Evolutionary conservation across 2,113 vertebrate species (phyloP).

Genomic region (Anarrhichthys ocellatus): DNA sequence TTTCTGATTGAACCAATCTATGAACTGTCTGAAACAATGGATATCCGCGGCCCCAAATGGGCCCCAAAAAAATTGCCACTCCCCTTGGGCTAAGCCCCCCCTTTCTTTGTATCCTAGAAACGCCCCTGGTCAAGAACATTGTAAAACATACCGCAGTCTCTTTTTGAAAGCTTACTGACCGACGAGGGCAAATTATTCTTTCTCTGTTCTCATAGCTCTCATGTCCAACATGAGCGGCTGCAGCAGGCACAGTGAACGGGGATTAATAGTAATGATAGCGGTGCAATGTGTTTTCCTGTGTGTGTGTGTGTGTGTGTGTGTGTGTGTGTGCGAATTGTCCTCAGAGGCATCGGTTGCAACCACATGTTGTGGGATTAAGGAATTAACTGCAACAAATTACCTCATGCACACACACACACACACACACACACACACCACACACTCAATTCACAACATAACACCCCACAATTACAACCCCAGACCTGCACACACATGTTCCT

Average conservation of each 20-base stretch:
- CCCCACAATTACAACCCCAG: conserved; percentile 25
- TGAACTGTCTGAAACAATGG: too few species aligned
- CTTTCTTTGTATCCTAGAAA: too few species aligned
- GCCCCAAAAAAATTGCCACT: too few species aligned
- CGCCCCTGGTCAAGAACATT: not conserved
- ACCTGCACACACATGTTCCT: conserved; percentile 40
- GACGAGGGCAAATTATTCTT: conserved; percentile 7
- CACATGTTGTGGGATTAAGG: conserved; percentile 62
- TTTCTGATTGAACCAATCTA: too few species aligned
- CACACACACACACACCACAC: not conserved
- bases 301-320: conserved; percentile 20
- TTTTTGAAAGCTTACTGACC: not conserved
- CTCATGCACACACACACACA: conserved; percentile 19
- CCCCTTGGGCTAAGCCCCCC: too few species aligned
- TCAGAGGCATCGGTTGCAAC: conserved; percentile 47
- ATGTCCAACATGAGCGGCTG: conserved; percentile 3
- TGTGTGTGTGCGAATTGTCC: conserved; percentile 11
- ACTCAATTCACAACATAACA: conserved; percentile 26
- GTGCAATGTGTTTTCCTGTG: conserved; percentile 15
- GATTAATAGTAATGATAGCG: conserved; percentile 42
- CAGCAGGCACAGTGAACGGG: conserved; percentile 17
- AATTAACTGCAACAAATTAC: conserved; percentile 62
- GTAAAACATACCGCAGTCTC: not conserved
- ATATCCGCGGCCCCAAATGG: too few species aligned
- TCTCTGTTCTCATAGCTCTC: conserved; percentile 15